A percentile compares a stretch with the other conserved stretches of the same genome.
phyloP scores from a whole-genome alignment of 2,113 vertebrate genomes.

The Peromyscus californicus region DNA sequence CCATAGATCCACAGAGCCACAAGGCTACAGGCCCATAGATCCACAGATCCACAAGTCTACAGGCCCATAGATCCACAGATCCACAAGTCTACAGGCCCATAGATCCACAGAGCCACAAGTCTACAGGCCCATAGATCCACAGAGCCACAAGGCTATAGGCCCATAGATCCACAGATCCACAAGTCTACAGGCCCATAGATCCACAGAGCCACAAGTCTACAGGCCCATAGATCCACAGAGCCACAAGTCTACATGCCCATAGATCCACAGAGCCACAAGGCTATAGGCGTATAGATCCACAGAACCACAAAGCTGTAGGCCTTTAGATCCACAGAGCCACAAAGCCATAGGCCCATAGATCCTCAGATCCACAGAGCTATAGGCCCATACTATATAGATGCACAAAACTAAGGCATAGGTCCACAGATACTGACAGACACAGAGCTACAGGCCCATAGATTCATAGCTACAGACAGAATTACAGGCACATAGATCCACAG shows the following conservation, averaged over 20 bases:
- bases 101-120: background rate
- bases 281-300: accelerated
- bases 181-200: background rate
- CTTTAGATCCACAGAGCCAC: too few relatives aligned
- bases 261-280: background rate
- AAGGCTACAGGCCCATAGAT: background rate
- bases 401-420: background rate
- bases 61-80: background rate
- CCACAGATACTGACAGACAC: background rate
- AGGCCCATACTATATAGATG: too few relatives aligned
- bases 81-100: background rate
- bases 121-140: background rate
- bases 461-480: background rate
- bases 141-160: background rate
- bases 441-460: background rate
- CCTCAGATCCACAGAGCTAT: accelerated
- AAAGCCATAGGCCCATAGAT: too few relatives aligned
- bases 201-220: background rate
- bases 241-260: background rate
- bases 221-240: background rate
- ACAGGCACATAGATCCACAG: background rate
- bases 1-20: background rate
- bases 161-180: background rate
- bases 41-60: background rate
- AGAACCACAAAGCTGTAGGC: too few relatives aligned